Conservation (phyloP, 2,888 invertebrate species). For the Apamea epomidion region DNA sequence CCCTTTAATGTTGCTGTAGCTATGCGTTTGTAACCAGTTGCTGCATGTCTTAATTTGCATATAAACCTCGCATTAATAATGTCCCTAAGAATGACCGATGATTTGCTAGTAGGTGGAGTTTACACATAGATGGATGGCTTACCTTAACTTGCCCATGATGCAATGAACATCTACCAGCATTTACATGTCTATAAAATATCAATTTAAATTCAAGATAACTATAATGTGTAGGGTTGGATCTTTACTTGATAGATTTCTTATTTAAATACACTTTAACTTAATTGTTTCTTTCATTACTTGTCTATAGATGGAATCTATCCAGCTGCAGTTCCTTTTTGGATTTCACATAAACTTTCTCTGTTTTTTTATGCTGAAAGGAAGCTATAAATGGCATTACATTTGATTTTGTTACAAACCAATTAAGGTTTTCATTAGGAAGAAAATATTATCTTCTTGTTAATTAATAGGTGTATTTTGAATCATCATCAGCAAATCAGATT, state of each 20-base stretch:
- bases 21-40: background rate
- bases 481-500: background rate
- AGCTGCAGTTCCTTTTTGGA: background rate
- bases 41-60: background rate
- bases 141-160: constrained; percentile 9
- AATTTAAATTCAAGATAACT: constrained; percentile 16
- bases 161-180: constrained; percentile 10
- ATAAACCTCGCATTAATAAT: constrained; percentile 3
- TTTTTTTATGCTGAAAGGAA: background rate
- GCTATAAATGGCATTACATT: too few relatives aligned
- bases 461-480: background rate
- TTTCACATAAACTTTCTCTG: background rate
- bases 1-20: background rate
- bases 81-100: background rate
- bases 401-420: background rate
- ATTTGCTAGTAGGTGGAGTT: background rate
- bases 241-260: background rate
- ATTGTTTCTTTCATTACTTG: background rate
- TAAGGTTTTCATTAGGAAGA: background rate
- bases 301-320: background rate
- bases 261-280: background rate
- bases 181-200: constrained; percentile 23
- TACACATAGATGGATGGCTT: background rate
- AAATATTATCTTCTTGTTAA: background rate
- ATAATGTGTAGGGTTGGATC: background rate